A percentile compares a stretch with the other conserved stretches of the same genome.
These are phyloP conservation scores for Gallinago stenura DNA, from an alignment of 2,797 vertebrate species.

Conservation along the genomic window DNA sequence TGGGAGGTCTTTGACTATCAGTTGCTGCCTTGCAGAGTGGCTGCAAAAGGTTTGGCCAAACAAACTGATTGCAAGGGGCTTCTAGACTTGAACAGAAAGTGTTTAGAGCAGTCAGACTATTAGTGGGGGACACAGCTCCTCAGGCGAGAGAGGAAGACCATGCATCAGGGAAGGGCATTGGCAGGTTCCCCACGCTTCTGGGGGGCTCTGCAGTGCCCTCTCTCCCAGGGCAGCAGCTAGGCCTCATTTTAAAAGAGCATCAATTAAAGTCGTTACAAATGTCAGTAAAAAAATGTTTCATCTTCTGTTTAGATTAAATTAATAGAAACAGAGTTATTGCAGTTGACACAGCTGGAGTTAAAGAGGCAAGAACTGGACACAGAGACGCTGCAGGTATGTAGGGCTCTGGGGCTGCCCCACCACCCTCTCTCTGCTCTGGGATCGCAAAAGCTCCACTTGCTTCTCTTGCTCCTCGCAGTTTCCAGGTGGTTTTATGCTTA, in stretches of 20 bases:
- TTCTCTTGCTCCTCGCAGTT: not conserved
- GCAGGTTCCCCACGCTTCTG: not conserved
- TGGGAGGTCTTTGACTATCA: not conserved
- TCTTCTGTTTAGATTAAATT: conserved; percentile 96
- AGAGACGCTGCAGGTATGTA: conserved; percentile 95
- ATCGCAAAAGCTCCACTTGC: not conserved
- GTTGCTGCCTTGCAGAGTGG: not conserved
- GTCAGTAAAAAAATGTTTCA: conserved; percentile 78
- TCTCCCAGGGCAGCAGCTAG: not conserved
- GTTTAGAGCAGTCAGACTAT: not conserved
- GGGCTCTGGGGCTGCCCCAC: conserved; percentile 56
- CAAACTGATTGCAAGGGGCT: not conserved
- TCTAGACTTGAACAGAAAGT: not conserved
- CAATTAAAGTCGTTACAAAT: not conserved
- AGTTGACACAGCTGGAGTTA: conserved; percentile 98
- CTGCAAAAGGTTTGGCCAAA: not conserved
- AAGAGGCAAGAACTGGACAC: conserved; percentile 93
- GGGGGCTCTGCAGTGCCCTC: not conserved
- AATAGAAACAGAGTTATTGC: conserved; percentile 97
- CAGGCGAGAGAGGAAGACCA: not conserved
- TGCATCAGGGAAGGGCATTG: not conserved
- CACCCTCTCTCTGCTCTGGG: conserved; percentile 14
- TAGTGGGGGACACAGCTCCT: not conserved
- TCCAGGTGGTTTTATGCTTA: not conserved
- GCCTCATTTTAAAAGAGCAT: not conserved